These are phyloP conservation scores for Styela plicata DNA, from an alignment of 23 tunicate genomes.

Conservation along the genomic window DNA sequence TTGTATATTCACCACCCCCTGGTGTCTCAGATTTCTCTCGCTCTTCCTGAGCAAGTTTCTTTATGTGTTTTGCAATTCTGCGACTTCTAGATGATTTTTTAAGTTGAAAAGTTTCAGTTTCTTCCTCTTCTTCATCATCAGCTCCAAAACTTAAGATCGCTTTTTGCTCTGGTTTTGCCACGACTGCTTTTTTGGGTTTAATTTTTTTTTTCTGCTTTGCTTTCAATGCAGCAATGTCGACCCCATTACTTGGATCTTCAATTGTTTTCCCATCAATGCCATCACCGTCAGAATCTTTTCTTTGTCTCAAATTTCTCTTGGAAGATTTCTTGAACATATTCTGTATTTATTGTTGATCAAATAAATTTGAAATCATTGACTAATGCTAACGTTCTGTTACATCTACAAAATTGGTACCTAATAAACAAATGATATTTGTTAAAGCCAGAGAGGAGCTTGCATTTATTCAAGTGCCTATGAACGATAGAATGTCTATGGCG, in stretches of 20 bases:
- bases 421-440: too few relatives aligned
- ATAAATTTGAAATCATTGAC: too few relatives aligned
- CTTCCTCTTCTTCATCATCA: constrained; percentile 66
- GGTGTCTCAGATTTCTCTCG: constrained; percentile 22
- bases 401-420: too few relatives aligned
- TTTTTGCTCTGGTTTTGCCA: constrained; percentile 26
- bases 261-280: constrained; percentile 28
- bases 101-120: constrained; percentile 30
- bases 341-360: too few relatives aligned
- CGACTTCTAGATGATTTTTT: constrained; percentile 88
- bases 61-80: constrained; percentile 81
- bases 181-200: constrained; percentile 37
- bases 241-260: background rate
- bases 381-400: too few relatives aligned
- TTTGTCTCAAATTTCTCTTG: constrained; percentile 42
- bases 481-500: too few relatives aligned
- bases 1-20: constrained; percentile 6
- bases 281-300: constrained; percentile 42
- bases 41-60: constrained; percentile 67
- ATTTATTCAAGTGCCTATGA: too few relatives aligned
- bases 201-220: constrained; percentile 9
- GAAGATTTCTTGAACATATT: constrained; percentile 58
- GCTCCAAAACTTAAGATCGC: constrained; percentile 78
- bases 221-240: background rate
- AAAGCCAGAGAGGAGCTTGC: too few relatives aligned